Conservation (phyloP, 1,140 invertebrate species). For the Proctacanthus coquilletti region DNA sequence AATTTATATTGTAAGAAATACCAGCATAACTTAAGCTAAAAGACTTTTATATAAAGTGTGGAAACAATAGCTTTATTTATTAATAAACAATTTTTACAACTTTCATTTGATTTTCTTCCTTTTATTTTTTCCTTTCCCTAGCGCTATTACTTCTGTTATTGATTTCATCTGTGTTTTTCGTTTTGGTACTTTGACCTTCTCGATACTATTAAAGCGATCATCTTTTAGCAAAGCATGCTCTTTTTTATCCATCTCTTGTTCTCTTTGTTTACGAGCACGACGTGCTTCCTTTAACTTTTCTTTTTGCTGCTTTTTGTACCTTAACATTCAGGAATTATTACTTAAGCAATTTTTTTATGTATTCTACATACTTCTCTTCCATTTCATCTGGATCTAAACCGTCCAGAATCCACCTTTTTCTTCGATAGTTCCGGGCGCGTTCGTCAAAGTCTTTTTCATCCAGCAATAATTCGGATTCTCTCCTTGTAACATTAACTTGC, state of each 20-base stretch:
- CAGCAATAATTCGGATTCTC: constrained; percentile 81
- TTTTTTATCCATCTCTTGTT: constrained; percentile 10
- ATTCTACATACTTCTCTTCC: constrained; percentile 41
- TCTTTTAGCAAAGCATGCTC: constrained; percentile 14
- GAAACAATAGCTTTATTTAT: not conserved
- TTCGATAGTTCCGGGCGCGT: constrained; percentile 69
- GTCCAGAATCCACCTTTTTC: constrained; percentile 73
- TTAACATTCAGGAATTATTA: no score
- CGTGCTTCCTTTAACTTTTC: constrained; percentile 18
- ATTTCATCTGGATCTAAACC: constrained; percentile 67
- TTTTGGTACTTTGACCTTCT: constrained; percentile 12
- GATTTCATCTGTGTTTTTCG: constrained; percentile 5
- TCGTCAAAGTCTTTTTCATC: constrained; percentile 88
- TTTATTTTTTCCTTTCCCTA: constrained; percentile 2
- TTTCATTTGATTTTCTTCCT: constrained; percentile 3
- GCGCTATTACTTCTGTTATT: no score
- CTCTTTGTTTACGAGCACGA: constrained; percentile 15
- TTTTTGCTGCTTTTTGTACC: constrained; percentile 25
- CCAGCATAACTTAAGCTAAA: no score
- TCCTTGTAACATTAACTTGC: constrained; percentile 76
- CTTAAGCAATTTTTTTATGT: no score
- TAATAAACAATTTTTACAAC: not conserved
- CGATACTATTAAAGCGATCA: constrained; percentile 24
- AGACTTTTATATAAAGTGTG: constrained; percentile 1
- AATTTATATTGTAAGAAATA: no score